Conservation (phyloP, 2,113 vertebrate genomes). For the Hystrix brachyura region DNA sequence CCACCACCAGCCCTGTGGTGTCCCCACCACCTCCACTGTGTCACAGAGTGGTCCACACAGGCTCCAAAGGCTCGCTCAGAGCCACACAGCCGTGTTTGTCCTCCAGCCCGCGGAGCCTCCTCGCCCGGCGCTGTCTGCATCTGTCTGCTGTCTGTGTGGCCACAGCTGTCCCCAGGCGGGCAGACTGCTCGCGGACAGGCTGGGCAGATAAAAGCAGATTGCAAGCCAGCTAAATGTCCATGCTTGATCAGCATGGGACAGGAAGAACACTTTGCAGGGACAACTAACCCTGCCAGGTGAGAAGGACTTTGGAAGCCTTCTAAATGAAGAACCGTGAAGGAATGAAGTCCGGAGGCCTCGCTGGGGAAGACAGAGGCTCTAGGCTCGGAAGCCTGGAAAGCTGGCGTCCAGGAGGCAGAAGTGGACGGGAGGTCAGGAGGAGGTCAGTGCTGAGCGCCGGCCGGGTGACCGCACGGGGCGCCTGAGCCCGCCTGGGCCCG, state of each 20-base stretch:
- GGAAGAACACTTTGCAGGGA: not conserved
- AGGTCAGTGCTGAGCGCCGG: not conserved
- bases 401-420: not conserved
- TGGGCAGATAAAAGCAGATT: not conserved
- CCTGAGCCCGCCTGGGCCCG: not conserved
- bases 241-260: not conserved
- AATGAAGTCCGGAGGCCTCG: not conserved
- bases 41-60: not conserved
- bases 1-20: not conserved
- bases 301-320: not conserved
- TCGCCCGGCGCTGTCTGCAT: too few relatives aligned
- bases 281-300: not conserved
- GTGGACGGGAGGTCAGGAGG: not conserved
- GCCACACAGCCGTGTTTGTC: not conserved
- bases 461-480: not conserved
- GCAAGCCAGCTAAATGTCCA: not conserved
- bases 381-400: not conserved
- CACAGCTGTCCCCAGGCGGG: too few relatives aligned
- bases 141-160: too few relatives aligned
- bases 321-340: not conserved
- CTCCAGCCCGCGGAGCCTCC: not conserved
- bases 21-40: not conserved
- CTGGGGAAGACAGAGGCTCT: not conserved
- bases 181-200: not conserved
- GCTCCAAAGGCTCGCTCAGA: not conserved